Percentiles rank a stretch among this genome's conserved stretches.
Conservation (phyloP, 2,888 invertebrate genomes). For the Thereva unica region DNA sequence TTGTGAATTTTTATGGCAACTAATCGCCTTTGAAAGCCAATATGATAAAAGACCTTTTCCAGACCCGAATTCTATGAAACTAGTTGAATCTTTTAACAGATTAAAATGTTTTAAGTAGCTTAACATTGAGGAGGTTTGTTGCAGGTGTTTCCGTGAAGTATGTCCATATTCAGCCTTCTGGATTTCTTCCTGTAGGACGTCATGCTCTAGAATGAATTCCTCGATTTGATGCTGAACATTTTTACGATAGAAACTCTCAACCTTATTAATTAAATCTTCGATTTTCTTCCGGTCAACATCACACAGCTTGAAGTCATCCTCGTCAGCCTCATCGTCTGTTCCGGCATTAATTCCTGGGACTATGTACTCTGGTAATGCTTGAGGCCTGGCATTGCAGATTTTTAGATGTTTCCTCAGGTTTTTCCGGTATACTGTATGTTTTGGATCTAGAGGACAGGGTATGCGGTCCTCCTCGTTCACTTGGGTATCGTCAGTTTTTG, state of each 20-base stretch:
- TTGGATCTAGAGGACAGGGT: constrained; percentile 73
- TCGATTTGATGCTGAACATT: constrained; percentile 54
- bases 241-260: constrained; percentile 56
- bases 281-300: constrained; percentile 55
- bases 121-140: constrained; percentile 78
- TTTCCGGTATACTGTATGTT: constrained; percentile 70
- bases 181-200: constrained; percentile 60
- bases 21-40: constrained; percentile 70
- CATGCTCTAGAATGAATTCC: constrained; percentile 57
- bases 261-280: constrained; percentile 56
- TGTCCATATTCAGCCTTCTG: constrained; percentile 64
- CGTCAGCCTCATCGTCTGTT: constrained; percentile 37
- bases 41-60: constrained; percentile 86
- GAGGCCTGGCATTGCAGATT: constrained; percentile 72
- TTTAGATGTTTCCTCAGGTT: constrained; percentile 71
- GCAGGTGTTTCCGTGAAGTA: constrained; percentile 71
- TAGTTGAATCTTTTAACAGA: constrained; percentile 66
- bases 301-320: constrained; percentile 52
- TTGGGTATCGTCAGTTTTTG: constrained; percentile 15
- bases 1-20: constrained; percentile 58
- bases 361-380: constrained; percentile 59
- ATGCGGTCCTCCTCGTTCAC: constrained; percentile 58
- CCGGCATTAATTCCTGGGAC: constrained; percentile 51
- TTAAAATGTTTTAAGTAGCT: constrained; percentile 67
- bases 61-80: constrained; percentile 86